Percentiles rank a stretch among this genome's conserved stretches.
phyloP scores from a whole-genome alignment of 2,797 vertebrate genomes.

The Esox lucius region DNA sequence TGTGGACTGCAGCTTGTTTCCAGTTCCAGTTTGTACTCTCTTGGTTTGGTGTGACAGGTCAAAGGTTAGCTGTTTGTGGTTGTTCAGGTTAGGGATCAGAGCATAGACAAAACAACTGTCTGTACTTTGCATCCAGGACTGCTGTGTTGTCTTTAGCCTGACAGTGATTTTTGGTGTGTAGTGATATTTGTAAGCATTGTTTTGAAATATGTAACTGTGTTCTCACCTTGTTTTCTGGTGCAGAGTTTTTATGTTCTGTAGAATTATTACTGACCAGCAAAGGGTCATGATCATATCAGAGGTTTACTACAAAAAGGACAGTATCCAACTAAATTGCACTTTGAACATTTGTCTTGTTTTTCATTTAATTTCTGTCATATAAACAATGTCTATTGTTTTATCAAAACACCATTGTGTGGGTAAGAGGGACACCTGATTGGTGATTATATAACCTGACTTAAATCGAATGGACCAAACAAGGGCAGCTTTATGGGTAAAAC shows the following conservation, averaged over 20 bases:
- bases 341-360: conserved; percentile 10
- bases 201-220: conserved; percentile 5
- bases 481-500: conserved; percentile 64
- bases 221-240: neutral
- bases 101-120: too few relatives aligned
- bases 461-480: conserved; percentile 50
- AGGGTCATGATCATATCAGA: conserved; percentile 8
- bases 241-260: neutral
- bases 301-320: conserved; percentile 8
- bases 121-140: conserved; percentile 25
- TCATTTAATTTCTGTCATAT: neutral
- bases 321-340: conserved; percentile 8
- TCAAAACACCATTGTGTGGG: neutral
- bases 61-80: neutral
- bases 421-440: neutral
- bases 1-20: conserved; percentile 43
- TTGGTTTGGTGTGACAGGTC: conserved; percentile 40
- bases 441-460: conserved; percentile 57
- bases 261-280: neutral
- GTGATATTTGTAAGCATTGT: conserved; percentile 5
- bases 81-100: neutral
- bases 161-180: conserved; percentile 19
- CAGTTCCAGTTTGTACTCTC: conserved; percentile 29
- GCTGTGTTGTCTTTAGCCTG: neutral
- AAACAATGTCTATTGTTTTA: conserved; percentile 6